Percentiles rank a stretch among this genome's conserved stretches.
Evolutionary conservation across 2,113 vertebrate genomes (phyloP).

Genomic region (Brienomyrus brachyistius): DNA sequence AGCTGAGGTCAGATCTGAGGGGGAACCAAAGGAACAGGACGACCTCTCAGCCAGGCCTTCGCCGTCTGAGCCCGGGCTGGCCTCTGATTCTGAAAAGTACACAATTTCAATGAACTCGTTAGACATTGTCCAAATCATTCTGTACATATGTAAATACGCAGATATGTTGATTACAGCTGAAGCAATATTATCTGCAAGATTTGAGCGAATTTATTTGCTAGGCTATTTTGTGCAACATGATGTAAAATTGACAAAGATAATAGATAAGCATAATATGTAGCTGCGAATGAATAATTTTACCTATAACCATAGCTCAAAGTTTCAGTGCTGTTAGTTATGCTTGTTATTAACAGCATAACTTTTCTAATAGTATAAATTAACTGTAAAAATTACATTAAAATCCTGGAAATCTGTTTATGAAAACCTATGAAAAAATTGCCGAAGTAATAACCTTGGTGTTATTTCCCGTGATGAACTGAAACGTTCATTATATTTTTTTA

Average conservation of each 20-base stretch:
- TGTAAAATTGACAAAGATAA: not conserved
- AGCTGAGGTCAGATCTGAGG: conserved; percentile 67
- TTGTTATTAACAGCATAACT: not conserved
- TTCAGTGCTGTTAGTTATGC: not conserved
- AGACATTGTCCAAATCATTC: not conserved
- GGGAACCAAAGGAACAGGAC: conserved; percentile 85
- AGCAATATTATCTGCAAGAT: not conserved
- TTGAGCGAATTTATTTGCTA: not conserved
- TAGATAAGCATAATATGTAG: not conserved
- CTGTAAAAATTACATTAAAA: not conserved
- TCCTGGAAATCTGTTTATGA: not conserved
- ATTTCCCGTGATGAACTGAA: not conserved
- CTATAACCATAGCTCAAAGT: not conserved
- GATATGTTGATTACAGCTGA: not conserved
- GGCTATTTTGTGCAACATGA: not conserved
- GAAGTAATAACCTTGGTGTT: not conserved
- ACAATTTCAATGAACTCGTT: not conserved
- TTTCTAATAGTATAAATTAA: not conserved
- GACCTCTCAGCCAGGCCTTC: conserved; percentile 85
- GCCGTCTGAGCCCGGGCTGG: conserved; percentile 87
- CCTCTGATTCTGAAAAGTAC: conserved; percentile 77
- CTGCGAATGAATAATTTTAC: not conserved
- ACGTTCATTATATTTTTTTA: not conserved
- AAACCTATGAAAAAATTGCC: not conserved
- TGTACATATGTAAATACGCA: not conserved